Conservation (phyloP, 2,888 invertebrate species). For the Ochropacha duplaris region DNA sequence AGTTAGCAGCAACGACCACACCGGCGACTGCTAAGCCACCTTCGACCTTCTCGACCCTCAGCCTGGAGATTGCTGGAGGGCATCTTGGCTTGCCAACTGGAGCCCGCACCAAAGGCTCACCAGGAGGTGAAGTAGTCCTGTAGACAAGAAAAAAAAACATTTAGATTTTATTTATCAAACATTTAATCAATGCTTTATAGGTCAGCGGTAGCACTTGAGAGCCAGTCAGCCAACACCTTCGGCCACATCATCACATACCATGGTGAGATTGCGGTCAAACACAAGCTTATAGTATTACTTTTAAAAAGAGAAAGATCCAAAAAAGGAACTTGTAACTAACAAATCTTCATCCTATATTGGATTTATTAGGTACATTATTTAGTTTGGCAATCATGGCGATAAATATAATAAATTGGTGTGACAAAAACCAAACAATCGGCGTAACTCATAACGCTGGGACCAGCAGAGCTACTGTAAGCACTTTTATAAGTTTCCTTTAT, state of each 20-base stretch:
- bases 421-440: neutral
- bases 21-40: slow-evolving; percentile 90
- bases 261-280: too few species aligned
- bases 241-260: too few species aligned
- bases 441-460: neutral
- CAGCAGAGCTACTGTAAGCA: neutral
- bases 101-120: slow-evolving; percentile 84
- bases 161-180: too few species aligned
- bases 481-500: neutral
- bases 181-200: too few species aligned
- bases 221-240: too few species aligned
- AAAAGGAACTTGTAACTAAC: too few species aligned
- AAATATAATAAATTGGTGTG: neutral
- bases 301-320: too few species aligned
- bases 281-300: too few species aligned
- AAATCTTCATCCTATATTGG: neutral
- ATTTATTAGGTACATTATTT: neutral
- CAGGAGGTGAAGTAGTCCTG: slow-evolving; percentile 79
- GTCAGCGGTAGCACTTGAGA: too few species aligned
- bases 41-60: slow-evolving; percentile 89
- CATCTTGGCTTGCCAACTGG: slow-evolving; percentile 81
- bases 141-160: slow-evolving; percentile 26
- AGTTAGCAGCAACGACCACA: slow-evolving; percentile 89
- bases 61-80: slow-evolving; percentile 86
- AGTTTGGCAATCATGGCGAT: neutral